These are phyloP conservation scores for Pammene fasciana DNA, from an alignment of 2,888 invertebrate species.

Conservation along the genomic window DNA sequence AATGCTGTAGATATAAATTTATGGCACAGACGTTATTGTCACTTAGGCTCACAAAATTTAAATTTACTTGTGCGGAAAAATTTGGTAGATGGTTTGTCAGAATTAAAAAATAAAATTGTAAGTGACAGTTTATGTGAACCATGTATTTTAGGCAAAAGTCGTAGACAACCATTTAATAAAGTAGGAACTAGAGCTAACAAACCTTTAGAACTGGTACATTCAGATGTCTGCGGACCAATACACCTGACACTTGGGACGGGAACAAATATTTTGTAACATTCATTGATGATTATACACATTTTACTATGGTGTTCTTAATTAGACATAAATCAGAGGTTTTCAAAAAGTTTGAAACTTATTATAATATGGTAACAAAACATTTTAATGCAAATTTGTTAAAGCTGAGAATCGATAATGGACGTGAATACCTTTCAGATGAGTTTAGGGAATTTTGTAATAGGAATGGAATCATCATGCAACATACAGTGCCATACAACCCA, in stretches of 20 bases:
- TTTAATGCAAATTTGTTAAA: constrained; percentile 6
- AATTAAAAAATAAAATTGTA: constrained; percentile 8
- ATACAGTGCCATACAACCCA: constrained; percentile 45
- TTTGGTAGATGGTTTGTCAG: constrained; percentile 17
- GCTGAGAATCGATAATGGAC: no score
- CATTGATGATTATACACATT: constrained; percentile 18
- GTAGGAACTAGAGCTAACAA: constrained; percentile 16
- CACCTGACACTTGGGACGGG: background rate
- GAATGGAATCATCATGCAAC: constrained; percentile 24
- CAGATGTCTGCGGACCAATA: constrained; percentile 21
- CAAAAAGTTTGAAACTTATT: constrained; percentile 26
- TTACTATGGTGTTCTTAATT: constrained; percentile 9
- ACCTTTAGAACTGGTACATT: constrained; percentile 32
- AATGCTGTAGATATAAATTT: background rate
- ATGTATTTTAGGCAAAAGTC: constrained; percentile 33
- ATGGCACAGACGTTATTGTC: constrained; percentile 30
- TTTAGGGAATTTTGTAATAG: constrained; percentile 37
- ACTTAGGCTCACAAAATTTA: constrained; percentile 16
- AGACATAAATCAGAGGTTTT: constrained; percentile 17
- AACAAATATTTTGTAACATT: constrained; percentile 11
- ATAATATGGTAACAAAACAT: constrained; percentile 15
- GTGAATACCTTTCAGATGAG: background rate
- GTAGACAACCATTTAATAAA: constrained; percentile 24
- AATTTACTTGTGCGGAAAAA: constrained; percentile 1
- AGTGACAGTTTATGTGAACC: constrained; percentile 28